A percentile compares a stretch with the other conserved stretches of the same genome.
phyloP scores from a whole-genome alignment of 2,888 invertebrate species.

The Teleiodes luculella region DNA sequence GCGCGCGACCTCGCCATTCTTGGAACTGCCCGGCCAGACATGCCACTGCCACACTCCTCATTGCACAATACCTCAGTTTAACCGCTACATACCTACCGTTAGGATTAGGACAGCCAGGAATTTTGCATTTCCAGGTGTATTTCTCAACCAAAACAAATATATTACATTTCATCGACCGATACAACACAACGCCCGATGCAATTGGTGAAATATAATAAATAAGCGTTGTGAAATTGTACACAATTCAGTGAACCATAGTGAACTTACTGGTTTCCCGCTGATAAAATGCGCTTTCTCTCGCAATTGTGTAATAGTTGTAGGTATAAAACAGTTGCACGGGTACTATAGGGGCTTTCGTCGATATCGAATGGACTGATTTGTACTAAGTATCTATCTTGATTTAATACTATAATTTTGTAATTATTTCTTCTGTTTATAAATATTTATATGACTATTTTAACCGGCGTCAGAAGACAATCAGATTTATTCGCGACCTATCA shows the following conservation, averaged over 20 bases:
- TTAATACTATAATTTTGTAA: too few relatives aligned
- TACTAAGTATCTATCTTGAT: neutral
- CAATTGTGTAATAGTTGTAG: neutral
- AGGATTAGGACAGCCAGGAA: neutral
- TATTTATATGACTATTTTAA: too few relatives aligned
- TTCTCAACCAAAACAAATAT: neutral
- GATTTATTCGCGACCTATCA: too few relatives aligned
- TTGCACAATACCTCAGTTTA: slow-evolving; percentile 21
- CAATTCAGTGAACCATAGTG: neutral
- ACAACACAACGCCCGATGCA: too few relatives aligned
- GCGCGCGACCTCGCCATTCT: slow-evolving; percentile 31
- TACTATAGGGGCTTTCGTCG: neutral
- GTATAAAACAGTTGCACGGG: too few relatives aligned
- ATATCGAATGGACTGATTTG: neutral
- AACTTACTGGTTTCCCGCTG: neutral
- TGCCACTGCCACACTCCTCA: slow-evolving; percentile 10
- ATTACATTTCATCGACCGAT: neutral
- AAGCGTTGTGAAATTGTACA: neutral
- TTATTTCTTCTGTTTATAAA: too few relatives aligned
- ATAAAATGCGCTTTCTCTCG: neutral
- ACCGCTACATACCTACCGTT: slow-evolving; percentile 15
- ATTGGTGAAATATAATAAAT: too few relatives aligned
- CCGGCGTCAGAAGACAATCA: too few relatives aligned
- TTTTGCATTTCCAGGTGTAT: neutral
- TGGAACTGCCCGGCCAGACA: slow-evolving; percentile 25